Base-by-base conservation (phyloP, 2,113 vertebrate species). In the Xenopus laevis region DNA sequence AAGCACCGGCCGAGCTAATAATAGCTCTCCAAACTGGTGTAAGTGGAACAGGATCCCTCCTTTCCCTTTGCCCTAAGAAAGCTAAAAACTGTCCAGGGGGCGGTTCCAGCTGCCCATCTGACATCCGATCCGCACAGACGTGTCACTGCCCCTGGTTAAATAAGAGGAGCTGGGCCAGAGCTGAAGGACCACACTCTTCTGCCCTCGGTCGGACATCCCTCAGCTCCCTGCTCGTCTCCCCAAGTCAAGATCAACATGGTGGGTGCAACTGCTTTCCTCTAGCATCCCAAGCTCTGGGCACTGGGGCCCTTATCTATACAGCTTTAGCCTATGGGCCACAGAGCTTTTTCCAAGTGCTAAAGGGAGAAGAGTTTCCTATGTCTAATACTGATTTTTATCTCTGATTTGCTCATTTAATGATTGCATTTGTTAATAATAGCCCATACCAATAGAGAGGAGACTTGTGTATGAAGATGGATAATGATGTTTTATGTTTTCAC, bases 1-100 rank as follows among this genome's bases (percentile, higher is more conserved):
- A 81, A 81, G 79, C 67, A 63, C 87, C 79, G 80, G 81, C 71
- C 52, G 71, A 81, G 84, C 94, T 94, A 96, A 94, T 96, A 94
- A 95, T 98, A 99, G 83, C 84, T 74, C 45, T 67, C 81, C 78
- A 84, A 87, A 88, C 87, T 89, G 83, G 87, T 84, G 84, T 67
- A 81, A 87, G 82, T 84, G 82, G 83, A 80, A 85, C 71, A 45
- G 79, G 82, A 86, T 78, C 83, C 89, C 91, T 91, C 83, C 88
- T 88, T 87, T 91, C 87, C 87, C 85, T 91, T 93, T 96, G 94
- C 95, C 95, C 97, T 96, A 99, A 97, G 96, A 98, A 98, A 98
- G 88, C 92, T 94, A 95, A 93, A 94, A 93, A 92, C 84, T 90
- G 85, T 47, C 75, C 65, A 63, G 84, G 80, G 83, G 78, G 90